These are phyloP conservation scores for Nephrotoma flavescens DNA, from an alignment of 2,888 invertebrate species.

Conservation along the genomic window DNA sequence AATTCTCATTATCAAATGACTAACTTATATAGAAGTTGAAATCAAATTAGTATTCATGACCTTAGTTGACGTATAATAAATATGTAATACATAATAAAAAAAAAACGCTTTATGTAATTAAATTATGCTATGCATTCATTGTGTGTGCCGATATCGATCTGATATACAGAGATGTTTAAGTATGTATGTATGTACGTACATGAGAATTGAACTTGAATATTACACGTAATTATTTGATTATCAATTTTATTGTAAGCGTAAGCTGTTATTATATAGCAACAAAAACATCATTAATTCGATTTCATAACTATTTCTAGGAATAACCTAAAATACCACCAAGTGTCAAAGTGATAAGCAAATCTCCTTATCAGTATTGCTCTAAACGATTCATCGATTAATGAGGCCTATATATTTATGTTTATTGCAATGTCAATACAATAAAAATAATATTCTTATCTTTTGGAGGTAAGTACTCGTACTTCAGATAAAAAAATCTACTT, in stretches of 20 bases:
- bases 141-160: not conserved
- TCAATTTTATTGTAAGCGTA: not conserved
- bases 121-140: not conserved
- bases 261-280: not conserved
- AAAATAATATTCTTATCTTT: too few species aligned
- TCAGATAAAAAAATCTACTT: too few species aligned
- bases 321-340: not conserved
- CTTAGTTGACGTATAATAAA: not conserved
- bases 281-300: not conserved
- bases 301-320: not conserved
- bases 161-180: not conserved
- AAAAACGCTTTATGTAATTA: not conserved
- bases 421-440: too few species aligned
- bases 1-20: not conserved
- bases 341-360: not conserved
- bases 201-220: not conserved
- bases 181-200: not conserved
- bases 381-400: not conserved
- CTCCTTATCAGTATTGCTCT: not conserved
- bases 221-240: not conserved
- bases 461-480: too few species aligned
- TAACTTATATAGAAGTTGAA: not conserved
- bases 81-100: not conserved
- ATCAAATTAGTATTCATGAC: not conserved
- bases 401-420: not conserved